Evolutionary conservation across 1,140 invertebrate genomes (phyloP).

Genomic region (Drosophila repleta): DNA sequence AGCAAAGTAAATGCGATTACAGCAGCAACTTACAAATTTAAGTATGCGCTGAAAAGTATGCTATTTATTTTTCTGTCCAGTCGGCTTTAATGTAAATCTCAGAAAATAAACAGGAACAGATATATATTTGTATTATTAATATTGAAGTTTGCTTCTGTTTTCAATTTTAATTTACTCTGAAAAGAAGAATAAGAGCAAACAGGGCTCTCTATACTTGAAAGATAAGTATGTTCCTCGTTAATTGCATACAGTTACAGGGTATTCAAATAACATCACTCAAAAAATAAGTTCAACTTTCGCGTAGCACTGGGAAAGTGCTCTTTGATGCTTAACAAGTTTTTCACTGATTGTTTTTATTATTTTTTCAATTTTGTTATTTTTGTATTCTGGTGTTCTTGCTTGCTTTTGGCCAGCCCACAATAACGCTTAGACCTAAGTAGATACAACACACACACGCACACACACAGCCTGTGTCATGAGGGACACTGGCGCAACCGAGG

Average conservation of each 20-base stretch:
- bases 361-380: constrained; percentile 15
- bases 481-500: constrained; percentile 34
- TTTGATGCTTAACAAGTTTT: constrained; percentile 63
- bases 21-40: too few species aligned
- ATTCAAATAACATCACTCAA: neutral
- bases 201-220: too few species aligned
- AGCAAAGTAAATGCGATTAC: too few species aligned
- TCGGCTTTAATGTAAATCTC: too few species aligned
- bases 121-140: too few species aligned
- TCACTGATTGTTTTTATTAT: constrained; percentile 49
- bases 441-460: constrained; percentile 15
- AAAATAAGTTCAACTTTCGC: constrained; percentile 11
- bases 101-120: too few species aligned
- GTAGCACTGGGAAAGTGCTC: constrained; percentile 47
- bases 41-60: neutral
- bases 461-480: constrained; percentile 11
- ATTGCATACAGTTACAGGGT: neutral
- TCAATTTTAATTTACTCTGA: too few species aligned
- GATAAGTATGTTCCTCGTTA: too few species aligned
- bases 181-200: too few species aligned
- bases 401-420: constrained; percentile 32
- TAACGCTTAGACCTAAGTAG: constrained; percentile 12
- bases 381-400: constrained; percentile 28
- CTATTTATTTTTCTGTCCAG: neutral
- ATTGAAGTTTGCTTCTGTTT: too few species aligned